phyloP scores from a whole-genome alignment of 2,797 vertebrate species.

The Babyrousa celebensis region DNA sequence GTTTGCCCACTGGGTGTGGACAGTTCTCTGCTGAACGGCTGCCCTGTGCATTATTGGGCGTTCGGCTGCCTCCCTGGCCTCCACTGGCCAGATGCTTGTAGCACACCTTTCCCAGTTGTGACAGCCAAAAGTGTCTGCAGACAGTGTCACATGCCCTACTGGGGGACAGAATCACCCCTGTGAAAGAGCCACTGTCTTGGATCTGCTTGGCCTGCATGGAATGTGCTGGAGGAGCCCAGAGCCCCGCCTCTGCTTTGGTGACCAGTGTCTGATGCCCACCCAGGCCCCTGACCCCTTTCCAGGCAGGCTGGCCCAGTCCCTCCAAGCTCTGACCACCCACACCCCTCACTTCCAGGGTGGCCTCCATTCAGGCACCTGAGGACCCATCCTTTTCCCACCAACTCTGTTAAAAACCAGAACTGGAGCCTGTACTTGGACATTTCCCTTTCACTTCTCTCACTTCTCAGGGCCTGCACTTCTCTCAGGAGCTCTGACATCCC shows the following conservation, averaged over 20 bases:
- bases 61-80: not conserved
- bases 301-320: not conserved
- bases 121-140: not conserved
- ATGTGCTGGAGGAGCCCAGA: not conserved
- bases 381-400: not conserved
- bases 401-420: not conserved
- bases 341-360: not conserved
- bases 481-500: not conserved
- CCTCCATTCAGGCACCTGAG: not conserved
- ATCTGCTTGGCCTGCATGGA: not conserved
- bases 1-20: not conserved
- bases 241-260: not conserved
- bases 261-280: not conserved
- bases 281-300: not conserved
- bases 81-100: not conserved
- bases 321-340: not conserved
- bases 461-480: not conserved
- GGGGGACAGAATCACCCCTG: not conserved
- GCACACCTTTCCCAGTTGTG: not conserved
- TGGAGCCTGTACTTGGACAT: rapidly evolving
- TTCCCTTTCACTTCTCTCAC: not conserved
- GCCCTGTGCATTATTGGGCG: not conserved
- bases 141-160: not conserved
- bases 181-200: not conserved
- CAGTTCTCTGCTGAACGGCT: not conserved